Conservation (phyloP, 2,797 vertebrate species). For the Mareca penelope region DNA sequence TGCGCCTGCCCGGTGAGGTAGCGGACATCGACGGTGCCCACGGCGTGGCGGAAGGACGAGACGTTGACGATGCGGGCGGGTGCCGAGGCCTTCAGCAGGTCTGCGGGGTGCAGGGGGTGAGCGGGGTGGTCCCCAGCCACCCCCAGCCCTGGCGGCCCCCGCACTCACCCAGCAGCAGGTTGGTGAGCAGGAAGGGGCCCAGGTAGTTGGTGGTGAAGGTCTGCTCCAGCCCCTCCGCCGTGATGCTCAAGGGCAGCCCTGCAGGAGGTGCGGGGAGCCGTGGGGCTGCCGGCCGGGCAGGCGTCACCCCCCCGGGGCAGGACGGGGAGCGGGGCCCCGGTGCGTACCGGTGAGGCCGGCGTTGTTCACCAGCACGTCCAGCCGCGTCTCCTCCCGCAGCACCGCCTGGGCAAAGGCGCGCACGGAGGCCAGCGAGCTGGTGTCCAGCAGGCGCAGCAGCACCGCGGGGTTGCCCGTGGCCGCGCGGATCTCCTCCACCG, state of each 20-base stretch:
- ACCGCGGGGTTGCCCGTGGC: conserved; percentile 78
- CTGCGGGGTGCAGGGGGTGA: conserved; percentile 48
- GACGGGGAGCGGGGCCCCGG: neutral
- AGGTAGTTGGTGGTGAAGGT: conserved; percentile 87
- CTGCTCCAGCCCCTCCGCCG: conserved; percentile 81
- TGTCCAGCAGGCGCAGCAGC: conserved; percentile 81
- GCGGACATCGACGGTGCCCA: conserved; percentile 74
- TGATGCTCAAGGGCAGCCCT: conserved; percentile 83
- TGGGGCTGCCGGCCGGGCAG: neutral
- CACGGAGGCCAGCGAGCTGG: conserved; percentile 84
- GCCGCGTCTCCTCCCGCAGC: conserved; percentile 77
- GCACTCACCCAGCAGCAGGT: conserved; percentile 83
- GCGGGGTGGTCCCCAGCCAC: neutral
- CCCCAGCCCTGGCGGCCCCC: rapidly evolving
- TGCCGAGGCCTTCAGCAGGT: conserved; percentile 79
- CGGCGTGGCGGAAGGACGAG: conserved; percentile 79
- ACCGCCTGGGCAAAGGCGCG: conserved; percentile 77
- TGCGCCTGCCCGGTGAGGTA: conserved; percentile 79
- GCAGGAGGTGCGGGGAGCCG: neutral
- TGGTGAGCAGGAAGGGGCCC: conserved; percentile 90
- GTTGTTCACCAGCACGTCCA: conserved; percentile 90
- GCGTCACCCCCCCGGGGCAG: neutral
- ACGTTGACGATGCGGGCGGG: conserved; percentile 84
- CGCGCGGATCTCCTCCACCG: conserved; percentile 78
- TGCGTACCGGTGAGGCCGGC: conserved; percentile 79